phyloP scores from a whole-genome alignment of 2,113 vertebrate species.

The Cathartes aura region DNA sequence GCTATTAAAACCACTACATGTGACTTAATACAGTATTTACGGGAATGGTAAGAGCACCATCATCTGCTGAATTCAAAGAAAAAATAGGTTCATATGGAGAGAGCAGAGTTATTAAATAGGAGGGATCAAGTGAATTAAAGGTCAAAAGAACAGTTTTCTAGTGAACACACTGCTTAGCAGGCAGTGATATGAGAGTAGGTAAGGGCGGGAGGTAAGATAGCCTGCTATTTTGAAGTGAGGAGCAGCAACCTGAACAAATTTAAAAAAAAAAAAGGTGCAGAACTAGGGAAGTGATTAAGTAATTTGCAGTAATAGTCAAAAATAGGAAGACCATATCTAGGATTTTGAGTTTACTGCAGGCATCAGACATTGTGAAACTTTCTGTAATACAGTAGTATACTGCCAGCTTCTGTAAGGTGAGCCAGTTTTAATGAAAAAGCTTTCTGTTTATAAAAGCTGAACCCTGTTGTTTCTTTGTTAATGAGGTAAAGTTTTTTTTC shows the following conservation, averaged over 20 bases:
- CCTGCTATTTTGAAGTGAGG: neutral
- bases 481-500: neutral
- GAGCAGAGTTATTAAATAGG: neutral
- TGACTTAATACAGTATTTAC: neutral
- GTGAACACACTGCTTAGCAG: neutral
- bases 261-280: neutral
- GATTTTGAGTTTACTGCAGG: neutral
- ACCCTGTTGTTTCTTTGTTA: neutral
- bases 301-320: neutral
- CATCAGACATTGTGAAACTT: neutral
- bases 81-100: neutral
- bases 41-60: neutral
- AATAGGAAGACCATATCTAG: neutral
- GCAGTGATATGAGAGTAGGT: neutral
- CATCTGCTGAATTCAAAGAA: neutral
- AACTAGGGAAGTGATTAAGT: neutral
- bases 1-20: neutral
- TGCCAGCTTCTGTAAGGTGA: neutral
- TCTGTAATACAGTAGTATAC: neutral
- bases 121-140: neutral
- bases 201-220: neutral
- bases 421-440: neutral
- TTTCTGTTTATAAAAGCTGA: neutral
- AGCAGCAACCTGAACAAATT: neutral
- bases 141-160: neutral